These are phyloP conservation scores for Stenurella melanura DNA, from an alignment of 2,888 invertebrate genomes.

Conservation along the genomic window DNA sequence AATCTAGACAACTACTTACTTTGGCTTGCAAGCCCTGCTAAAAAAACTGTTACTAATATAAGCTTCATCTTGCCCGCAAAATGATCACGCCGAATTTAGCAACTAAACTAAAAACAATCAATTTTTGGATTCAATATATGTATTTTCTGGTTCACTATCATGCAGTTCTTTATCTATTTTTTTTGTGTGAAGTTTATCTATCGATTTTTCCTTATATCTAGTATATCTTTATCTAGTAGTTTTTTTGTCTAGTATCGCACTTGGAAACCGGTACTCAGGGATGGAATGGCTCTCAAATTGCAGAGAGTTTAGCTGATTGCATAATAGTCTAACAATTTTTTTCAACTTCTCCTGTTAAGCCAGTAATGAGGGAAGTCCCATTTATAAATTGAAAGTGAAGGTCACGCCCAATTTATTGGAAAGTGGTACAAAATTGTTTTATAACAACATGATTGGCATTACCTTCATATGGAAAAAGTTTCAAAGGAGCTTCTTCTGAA, in stretches of 20 bases:
- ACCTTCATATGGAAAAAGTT: no score
- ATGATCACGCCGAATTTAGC: no score
- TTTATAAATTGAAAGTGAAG: no score
- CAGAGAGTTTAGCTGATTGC: no score
- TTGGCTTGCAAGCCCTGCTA: conserved; percentile 4
- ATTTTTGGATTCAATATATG: not conserved
- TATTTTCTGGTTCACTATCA: not conserved
- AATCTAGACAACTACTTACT: conserved; percentile 1
- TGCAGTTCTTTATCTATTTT: not conserved
- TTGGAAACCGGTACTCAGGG: not conserved
- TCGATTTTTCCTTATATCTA: not conserved
- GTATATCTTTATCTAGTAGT: not conserved
- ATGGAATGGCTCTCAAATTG: not conserved
- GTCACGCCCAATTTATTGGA: no score
- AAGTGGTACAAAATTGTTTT: no score
- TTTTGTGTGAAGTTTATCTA: not conserved
- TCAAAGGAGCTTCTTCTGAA: no score
- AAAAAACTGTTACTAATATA: not conserved
- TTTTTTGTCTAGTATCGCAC: not conserved
- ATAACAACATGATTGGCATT: no score
- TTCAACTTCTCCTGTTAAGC: no score
- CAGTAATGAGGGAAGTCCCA: no score
- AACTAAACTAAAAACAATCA: not conserved
- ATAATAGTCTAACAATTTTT: no score
- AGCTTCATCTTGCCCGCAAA: conserved; percentile 12